Base-by-base conservation (phyloP, 2,797 vertebrate genomes). In the Leuciscus waleckii region DNA sequence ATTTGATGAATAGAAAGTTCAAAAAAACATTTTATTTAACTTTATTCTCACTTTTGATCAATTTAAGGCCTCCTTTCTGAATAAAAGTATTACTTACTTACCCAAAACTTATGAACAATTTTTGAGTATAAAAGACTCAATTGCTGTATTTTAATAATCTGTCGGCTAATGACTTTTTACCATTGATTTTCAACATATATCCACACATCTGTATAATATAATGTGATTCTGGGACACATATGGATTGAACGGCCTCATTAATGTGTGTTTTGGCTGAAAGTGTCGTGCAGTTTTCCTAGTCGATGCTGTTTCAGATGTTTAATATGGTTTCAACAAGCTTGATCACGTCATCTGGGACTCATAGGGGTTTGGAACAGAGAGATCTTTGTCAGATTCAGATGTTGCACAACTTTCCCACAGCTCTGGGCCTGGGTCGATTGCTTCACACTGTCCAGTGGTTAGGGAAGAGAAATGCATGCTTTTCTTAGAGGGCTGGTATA, bases 381-480 rank as follows among this genome's bases (percentile, higher is more conserved):
- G 17, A 77, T 77, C 51, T 77, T 77, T 77, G 74, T 77, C 32
- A 58, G 0, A 17, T 16, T 39, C 51, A 9, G 7, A 75, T 26
- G 51, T 77, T 77, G 51, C 74, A n/a, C 74, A 77, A 58, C 29
- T 13, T 46, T 54, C 71, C 71, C 46, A 5, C 49, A 23, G 71
- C 26, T 51, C 19, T 49, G n/a, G 46, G 7, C 17, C 4, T 13
- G 32, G 23, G 46, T 81, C 19, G 46, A 70, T 68, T 80, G n/a
- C 56, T 21, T 37, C 32, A 23, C 51, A 26, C 41, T 46, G 69
- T 41, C 81, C 32, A 19, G 63, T 37, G 39, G 61, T 65, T 65
- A 29, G 49, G 32, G 41, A 35, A 58, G 17, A 19, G 23, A 56
- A 39, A 35, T 13, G 14, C 69, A 7, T 43, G 7, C 41, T 76